phyloP scores from a whole-genome alignment of 2,113 vertebrate genomes.

The Notothenia coriiceps region DNA sequence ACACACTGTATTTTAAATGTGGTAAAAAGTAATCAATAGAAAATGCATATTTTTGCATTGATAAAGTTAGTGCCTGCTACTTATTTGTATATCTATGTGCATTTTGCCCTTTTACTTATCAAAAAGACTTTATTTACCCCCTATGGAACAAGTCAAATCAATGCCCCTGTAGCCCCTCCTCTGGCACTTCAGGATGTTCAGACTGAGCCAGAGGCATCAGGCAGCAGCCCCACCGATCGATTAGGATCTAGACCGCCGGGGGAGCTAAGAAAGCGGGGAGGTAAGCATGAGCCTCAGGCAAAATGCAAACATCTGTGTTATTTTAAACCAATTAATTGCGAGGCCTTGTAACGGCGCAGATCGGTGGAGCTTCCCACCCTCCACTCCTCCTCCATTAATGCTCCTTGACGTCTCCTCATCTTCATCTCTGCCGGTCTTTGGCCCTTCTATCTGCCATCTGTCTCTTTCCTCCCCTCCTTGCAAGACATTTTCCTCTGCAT shows the following conservation, averaged over 20 bases:
- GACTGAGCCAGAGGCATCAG: conserved; percentile 38
- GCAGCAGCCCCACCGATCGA: conserved; percentile 39
- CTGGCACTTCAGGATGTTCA: conserved; percentile 32
- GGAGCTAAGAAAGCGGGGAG: conserved; percentile 19
- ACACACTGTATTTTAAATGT: not conserved
- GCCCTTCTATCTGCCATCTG: conserved; percentile 37
- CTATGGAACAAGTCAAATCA: conserved; percentile 19
- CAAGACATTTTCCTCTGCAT: conserved; percentile 17
- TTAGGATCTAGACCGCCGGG: conserved; percentile 30
- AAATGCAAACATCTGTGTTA: conserved; percentile 70
- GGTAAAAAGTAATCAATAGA: not conserved
- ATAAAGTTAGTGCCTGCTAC: not conserved
- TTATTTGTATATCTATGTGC: not conserved
- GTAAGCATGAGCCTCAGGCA: conserved; percentile 41
- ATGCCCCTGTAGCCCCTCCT: conserved; percentile 8
- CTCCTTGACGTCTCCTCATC: conserved; percentile 30
- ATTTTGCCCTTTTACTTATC: conserved; percentile 8
- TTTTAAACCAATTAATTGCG: conserved; percentile 60
- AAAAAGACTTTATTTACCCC: conserved; percentile 11
- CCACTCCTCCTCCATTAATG: conserved; percentile 51
- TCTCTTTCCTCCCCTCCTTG: conserved; percentile 22
- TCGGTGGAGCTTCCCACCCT: conserved; percentile 33
- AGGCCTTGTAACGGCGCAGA: conserved; percentile 20
- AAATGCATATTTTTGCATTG: not conserved
- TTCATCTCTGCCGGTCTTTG: conserved; percentile 25